phyloP scores from a whole-genome alignment of 2,888 invertebrate species.

The Lithosia quadra region DNA sequence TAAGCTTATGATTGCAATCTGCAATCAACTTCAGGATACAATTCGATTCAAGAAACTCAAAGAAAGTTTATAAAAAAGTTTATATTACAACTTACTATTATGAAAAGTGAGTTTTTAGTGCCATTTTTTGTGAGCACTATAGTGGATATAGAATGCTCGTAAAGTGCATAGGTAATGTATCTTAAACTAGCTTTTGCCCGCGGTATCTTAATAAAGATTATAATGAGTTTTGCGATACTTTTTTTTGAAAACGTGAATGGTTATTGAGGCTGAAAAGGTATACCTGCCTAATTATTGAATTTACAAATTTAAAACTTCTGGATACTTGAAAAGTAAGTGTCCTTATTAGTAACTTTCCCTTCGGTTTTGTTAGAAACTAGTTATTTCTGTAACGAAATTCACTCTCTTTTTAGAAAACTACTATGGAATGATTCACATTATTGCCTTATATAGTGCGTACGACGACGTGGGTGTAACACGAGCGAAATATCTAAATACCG shows the following conservation, averaged over 20 bases:
- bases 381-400: neutral
- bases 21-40: neutral
- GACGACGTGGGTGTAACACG: neutral
- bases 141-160: neutral
- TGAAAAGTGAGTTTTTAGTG: neutral
- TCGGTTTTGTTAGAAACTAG: neutral
- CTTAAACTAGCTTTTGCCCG: no score
- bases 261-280: neutral
- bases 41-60: neutral
- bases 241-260: neutral
- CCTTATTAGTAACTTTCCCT: no score
- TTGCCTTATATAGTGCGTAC: neutral
- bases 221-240: neutral
- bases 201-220: no score
- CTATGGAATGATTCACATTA: neutral
- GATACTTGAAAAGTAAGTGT: no score
- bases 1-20: neutral
- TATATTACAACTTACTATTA: no score
- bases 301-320: neutral
- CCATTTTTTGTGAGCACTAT: neutral
- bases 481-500: neutral
- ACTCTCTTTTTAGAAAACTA: neutral
- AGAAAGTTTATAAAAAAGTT: conserved; percentile 4
- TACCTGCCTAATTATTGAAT: neutral
- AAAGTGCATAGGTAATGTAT: neutral